Conservation (phyloP, 2,797 vertebrate genomes). For the Fistularia tabacaria region DNA sequence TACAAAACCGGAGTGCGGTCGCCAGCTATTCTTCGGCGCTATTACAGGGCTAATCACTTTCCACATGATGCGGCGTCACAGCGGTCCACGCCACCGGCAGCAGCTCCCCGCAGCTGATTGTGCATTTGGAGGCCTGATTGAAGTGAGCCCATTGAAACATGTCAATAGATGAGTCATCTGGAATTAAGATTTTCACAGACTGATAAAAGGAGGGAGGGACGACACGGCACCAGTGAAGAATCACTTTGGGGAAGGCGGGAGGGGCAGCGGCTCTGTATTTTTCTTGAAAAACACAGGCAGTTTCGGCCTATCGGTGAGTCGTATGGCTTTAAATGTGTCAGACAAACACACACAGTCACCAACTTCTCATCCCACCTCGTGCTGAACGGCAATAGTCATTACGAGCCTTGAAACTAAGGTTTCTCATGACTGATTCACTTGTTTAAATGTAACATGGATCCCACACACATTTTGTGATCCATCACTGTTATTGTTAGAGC, state of each 20-base stretch:
- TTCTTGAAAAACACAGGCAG: not conserved
- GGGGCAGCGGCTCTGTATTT: slow-evolving; percentile 14
- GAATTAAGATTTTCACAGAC: slow-evolving; percentile 15
- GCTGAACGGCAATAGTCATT: too few relatives aligned
- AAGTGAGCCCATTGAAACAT: slow-evolving; percentile 18
- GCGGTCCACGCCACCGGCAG: slow-evolving; percentile 9
- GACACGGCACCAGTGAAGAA: not conserved
- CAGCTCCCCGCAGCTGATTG: slow-evolving; percentile 4
- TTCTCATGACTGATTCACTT: too few relatives aligned
- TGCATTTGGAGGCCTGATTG: slow-evolving; percentile 11
- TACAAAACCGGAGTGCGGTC: slow-evolving; percentile 3
- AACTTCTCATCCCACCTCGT: too few relatives aligned
- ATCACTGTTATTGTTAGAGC: slow-evolving; percentile 1
- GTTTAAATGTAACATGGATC: too few relatives aligned
- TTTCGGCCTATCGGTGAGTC: too few relatives aligned
- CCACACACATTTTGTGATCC: too few relatives aligned
- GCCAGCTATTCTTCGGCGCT: not conserved
- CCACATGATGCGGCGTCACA: slow-evolving; percentile 11
- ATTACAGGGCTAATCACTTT: slow-evolving; percentile 1
- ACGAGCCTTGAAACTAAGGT: too few relatives aligned
- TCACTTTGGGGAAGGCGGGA: not conserved
- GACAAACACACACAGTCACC: too few relatives aligned
- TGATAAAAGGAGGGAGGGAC: slow-evolving; percentile 7
- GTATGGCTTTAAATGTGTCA: too few relatives aligned
- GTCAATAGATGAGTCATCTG: slow-evolving; percentile 36